phyloP scores from a whole-genome alignment of 1,140 invertebrate genomes.

The Brachionus asplanchnoidis region DNA sequence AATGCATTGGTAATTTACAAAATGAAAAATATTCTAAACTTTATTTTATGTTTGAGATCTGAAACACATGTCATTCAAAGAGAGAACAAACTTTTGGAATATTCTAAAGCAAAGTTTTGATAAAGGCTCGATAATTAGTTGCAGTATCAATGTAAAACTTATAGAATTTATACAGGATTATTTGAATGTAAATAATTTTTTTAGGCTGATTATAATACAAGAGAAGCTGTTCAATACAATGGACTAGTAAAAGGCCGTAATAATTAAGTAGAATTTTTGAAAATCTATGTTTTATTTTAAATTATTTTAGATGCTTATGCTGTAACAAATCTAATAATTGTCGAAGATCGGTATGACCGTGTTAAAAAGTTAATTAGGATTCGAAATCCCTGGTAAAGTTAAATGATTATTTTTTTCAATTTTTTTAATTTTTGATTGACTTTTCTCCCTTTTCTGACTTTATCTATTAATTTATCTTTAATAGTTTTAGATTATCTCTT shows the following conservation, averaged over 20 bases:
- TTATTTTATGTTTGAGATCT: background rate
- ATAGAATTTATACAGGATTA: background rate
- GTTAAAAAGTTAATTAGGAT: slow-evolving; percentile 73
- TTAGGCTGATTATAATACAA: background rate
- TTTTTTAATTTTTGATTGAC: background rate
- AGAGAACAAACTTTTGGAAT: background rate
- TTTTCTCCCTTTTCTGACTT: too few relatives aligned
- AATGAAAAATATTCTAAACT: background rate
- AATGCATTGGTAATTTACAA: background rate
- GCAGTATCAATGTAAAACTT: slow-evolving; percentile 1
- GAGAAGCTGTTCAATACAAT: slow-evolving; percentile 25
- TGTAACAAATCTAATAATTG: slow-evolving; percentile 71
- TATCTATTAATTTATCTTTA: too few relatives aligned
- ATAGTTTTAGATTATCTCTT: too few relatives aligned
- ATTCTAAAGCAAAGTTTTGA: slow-evolving; percentile 1
- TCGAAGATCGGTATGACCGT: background rate
- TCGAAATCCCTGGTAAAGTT: slow-evolving; percentile 75
- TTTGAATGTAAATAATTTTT: background rate
- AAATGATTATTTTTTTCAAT: background rate
- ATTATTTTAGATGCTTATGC: slow-evolving; percentile 72
- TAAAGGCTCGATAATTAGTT: background rate
- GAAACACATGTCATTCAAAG: slow-evolving; percentile 40
- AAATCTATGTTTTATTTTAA: background rate
- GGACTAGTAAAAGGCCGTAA: slow-evolving; percentile 28
- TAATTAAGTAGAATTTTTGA: background rate